Conservation (phyloP, 2,888 invertebrate species). For the Tenthredo amoena region DNA sequence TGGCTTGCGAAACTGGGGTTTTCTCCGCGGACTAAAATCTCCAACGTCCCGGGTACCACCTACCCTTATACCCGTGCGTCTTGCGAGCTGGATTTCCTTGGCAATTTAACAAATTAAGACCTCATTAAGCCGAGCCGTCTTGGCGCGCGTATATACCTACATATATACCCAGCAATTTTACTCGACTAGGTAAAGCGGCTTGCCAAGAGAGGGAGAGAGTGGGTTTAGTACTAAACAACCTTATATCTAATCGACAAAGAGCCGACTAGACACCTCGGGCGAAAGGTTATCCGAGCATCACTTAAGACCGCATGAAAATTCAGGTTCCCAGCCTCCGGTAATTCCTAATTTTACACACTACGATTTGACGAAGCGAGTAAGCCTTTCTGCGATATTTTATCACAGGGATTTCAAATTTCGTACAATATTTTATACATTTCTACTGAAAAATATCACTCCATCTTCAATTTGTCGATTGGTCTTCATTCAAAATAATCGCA, state of each 20-base stretch:
- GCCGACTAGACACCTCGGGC: background rate
- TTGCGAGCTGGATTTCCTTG: constrained; percentile 38
- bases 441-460: background rate
- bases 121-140: constrained; percentile 35
- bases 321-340: background rate
- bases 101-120: constrained; percentile 46
- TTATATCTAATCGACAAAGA: background rate
- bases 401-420: background rate
- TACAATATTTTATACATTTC: background rate
- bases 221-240: background rate
- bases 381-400: background rate
- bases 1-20: background rate
- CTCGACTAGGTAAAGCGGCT: constrained; percentile 3
- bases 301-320: too few species aligned
- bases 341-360: background rate
- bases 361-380: background rate
- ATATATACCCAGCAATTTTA: background rate
- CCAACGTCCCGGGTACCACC: background rate
- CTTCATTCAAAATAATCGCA: background rate
- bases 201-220: background rate
- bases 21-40: background rate
- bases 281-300: background rate
- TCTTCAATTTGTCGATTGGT: background rate
- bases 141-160: background rate
- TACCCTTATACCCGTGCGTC: background rate